Evolutionary conservation across 2,888 invertebrate species (phyloP).

Genomic region (Hirtodrosophila histrioides): DNA sequence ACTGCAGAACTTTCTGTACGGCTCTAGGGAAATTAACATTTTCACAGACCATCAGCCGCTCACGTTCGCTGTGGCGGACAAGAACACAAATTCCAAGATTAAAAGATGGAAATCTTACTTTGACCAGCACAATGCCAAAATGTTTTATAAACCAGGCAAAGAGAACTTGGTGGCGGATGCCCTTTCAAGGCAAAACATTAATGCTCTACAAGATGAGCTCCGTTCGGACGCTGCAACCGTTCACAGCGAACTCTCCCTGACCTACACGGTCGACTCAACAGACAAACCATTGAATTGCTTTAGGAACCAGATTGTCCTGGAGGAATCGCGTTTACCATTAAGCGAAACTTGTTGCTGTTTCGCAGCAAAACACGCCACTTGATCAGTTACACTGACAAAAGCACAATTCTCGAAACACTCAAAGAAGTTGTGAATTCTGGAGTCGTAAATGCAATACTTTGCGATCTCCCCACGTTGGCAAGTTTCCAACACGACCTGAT

Average conservation of each 20-base stretch:
- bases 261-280: no score
- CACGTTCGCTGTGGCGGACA: conserved; percentile 12
- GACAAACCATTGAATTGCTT: no score
- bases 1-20: conserved; percentile 11
- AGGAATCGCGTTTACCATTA: no score
- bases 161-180: conserved; percentile 26
- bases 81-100: conserved; percentile 24
- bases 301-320: no score
- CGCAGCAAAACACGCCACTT: no score
- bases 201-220: conserved; percentile 10
- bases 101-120: conserved; percentile 9
- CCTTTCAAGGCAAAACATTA: conserved; percentile 18
- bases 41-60: conserved; percentile 2
- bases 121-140: conserved; percentile 8
- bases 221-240: conserved; percentile 15
- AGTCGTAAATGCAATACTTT: no score
- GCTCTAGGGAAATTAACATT: conserved; percentile 6
- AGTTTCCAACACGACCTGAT: conserved; percentile 5
- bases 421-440: no score
- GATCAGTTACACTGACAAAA: no score
- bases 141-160: conserved; percentile 21
- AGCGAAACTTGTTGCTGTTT: no score
- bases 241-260: conserved; percentile 5
- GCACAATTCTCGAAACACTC: no score
- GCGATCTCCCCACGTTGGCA: conserved; percentile 3